Conservation (phyloP, 2,113 vertebrate species). For the Parus major region DNA sequence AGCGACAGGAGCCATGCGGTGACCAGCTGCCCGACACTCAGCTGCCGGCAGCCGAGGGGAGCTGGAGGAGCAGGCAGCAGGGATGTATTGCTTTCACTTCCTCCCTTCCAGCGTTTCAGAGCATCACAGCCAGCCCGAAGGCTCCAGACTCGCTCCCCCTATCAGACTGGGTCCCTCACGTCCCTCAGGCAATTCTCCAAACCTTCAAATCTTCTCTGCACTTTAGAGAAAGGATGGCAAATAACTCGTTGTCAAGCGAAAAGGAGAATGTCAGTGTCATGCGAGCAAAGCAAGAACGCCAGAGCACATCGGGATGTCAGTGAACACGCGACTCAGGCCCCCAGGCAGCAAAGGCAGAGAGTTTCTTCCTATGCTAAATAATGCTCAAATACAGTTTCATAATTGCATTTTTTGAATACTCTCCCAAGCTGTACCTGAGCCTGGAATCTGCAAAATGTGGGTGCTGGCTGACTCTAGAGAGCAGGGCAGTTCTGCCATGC, state of each 20-base stretch:
- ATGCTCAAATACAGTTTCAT: not conserved
- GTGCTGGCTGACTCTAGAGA: not conserved
- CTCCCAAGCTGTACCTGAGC: not conserved
- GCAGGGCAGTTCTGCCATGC: not conserved
- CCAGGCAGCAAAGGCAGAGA: not conserved
- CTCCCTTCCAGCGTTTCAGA: not conserved
- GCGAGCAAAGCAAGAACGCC: not conserved
- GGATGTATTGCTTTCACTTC: accelerated
- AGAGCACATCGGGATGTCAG: not conserved
- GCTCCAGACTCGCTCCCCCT: not conserved
- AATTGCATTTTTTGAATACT: not conserved
- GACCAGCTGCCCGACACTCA: not conserved
- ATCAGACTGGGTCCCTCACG: not conserved
- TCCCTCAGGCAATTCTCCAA: not conserved
- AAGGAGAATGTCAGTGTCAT: not conserved
- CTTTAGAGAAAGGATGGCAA: not conserved
- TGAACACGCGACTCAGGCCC: accelerated
- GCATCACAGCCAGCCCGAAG: not conserved
- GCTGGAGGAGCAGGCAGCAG: not conserved
- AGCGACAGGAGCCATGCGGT: not conserved
- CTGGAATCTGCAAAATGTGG: too few relatives aligned
- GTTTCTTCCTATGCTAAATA: not conserved
- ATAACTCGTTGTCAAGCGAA: not conserved
- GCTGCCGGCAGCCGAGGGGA: not conserved
- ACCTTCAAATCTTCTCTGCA: not conserved